A percentile compares a stretch with the other conserved stretches of the same genome.
Evolutionary conservation across 1,140 invertebrate genomes (phyloP).

Genomic region (Danaus melanippus): DNA sequence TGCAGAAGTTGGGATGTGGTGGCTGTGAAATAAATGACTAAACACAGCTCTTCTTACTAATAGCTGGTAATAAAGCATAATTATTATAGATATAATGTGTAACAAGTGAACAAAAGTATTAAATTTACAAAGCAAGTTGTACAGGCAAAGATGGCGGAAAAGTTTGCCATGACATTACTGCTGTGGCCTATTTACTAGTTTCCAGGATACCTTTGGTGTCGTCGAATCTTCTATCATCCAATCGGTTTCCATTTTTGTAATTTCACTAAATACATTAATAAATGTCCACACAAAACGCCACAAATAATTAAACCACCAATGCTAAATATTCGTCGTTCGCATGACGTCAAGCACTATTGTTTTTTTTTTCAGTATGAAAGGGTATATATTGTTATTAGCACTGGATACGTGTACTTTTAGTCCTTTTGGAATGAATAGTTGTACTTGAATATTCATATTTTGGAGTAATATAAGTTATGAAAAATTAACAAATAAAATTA

Average conservation of each 20-base stretch:
- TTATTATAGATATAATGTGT: not conserved
- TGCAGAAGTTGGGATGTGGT: too few relatives aligned
- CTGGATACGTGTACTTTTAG: slow-evolving; percentile 30
- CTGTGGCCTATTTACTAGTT: slow-evolving; percentile 49
- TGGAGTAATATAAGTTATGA: not conserved
- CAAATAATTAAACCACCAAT: slow-evolving; percentile 52
- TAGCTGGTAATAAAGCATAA: too few relatives aligned
- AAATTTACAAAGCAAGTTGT: slow-evolving; percentile 19
- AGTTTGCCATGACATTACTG: slow-evolving; percentile 55
- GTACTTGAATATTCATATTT: slow-evolving; percentile 6
- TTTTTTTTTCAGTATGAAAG: slow-evolving; percentile 31
- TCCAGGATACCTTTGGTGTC: slow-evolving; percentile 53
- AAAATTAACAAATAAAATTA: too few relatives aligned
- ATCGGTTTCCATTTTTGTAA: slow-evolving; percentile 67
- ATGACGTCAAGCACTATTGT: slow-evolving; percentile 65
- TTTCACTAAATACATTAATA: slow-evolving; percentile 68
- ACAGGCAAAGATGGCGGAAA: slow-evolving; percentile 62
- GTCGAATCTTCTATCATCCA: slow-evolving; percentile 66
- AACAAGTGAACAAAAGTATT: slow-evolving; percentile 34
- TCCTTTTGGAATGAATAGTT: slow-evolving; percentile 19
- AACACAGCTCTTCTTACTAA: too few relatives aligned
- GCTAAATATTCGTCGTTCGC: slow-evolving; percentile 59
- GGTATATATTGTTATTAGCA: slow-evolving; percentile 24
- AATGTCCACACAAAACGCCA: slow-evolving; percentile 50
- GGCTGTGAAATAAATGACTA: too few relatives aligned